Percentiles rank a stretch among this genome's conserved stretches.
Evolutionary conservation across 2,113 vertebrate genomes (phyloP).

Genomic region (Atherinomorus stipes): DNA sequence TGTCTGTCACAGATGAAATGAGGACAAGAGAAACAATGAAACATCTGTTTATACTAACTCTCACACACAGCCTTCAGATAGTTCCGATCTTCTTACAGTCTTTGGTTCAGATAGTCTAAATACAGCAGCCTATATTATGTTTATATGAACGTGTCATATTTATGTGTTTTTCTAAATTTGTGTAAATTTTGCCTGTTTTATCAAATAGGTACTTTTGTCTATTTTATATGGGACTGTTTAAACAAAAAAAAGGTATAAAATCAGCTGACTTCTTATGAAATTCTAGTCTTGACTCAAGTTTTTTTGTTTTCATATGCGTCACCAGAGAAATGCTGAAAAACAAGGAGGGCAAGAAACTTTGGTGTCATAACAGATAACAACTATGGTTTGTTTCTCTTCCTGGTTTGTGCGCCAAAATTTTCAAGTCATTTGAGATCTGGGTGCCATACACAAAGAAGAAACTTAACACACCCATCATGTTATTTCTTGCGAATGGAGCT

Average conservation of each 20-base stretch:
- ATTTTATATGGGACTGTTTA: too few species aligned
- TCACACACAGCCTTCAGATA: too few species aligned
- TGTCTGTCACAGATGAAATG: neutral
- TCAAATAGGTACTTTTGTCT: too few species aligned
- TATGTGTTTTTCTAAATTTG: too few species aligned
- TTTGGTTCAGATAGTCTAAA: too few species aligned
- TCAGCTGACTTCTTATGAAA: too few species aligned
- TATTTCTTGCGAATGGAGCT: slow-evolving; percentile 8
- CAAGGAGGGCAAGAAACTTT: neutral
- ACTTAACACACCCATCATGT: slow-evolving; percentile 26
- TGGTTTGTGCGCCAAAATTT: neutral
- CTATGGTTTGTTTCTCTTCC: accelerated
- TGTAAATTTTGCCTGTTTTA: too few species aligned
- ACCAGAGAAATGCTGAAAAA: neutral
- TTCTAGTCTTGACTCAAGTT: neutral
- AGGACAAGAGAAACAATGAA: slow-evolving; percentile 24
- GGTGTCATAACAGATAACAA: neutral
- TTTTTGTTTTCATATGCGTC: neutral
- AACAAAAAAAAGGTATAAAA: too few species aligned
- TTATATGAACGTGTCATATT: too few species aligned
- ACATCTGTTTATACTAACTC: too few species aligned
- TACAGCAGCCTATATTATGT: too few species aligned
- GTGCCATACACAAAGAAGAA: accelerated
- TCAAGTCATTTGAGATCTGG: neutral
- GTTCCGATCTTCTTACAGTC: too few species aligned